These are phyloP conservation scores for Volucella inflata DNA, from an alignment of 2,888 invertebrate genomes.

Conservation along the genomic window DNA sequence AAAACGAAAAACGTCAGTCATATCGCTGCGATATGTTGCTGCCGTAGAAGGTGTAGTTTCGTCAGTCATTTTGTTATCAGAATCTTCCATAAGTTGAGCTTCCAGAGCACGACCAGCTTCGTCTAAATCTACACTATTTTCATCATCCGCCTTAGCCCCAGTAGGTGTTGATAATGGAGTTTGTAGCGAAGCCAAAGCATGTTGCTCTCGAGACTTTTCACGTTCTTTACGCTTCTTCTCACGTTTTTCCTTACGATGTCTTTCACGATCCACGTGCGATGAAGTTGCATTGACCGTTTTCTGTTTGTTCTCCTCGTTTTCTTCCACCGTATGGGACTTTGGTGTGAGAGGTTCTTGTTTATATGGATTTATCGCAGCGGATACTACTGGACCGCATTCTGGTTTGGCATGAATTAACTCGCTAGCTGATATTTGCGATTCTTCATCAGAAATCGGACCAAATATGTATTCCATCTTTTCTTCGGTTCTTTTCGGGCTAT, in stretches of 20 bases:
- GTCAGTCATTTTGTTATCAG: constrained; percentile 84
- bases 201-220: constrained; percentile 84
- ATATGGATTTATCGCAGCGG: constrained; percentile 82
- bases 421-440: constrained; percentile 80
- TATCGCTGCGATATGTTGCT: constrained; percentile 82
- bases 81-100: constrained; percentile 90
- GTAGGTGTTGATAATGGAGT: constrained; percentile 62
- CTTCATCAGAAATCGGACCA: constrained; percentile 92
- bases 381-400: constrained; percentile 80
- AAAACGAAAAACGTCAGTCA: constrained; percentile 86
- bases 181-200: constrained; percentile 78
- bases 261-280: constrained; percentile 80
- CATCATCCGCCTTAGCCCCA: constrained; percentile 84
- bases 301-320: constrained; percentile 80
- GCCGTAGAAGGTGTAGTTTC: constrained; percentile 82
- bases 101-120: constrained; percentile 93
- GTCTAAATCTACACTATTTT: constrained; percentile 91
- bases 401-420: constrained; percentile 70
- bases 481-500: constrained; percentile 85
- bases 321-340: constrained; percentile 80
- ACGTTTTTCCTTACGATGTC: constrained; percentile 85
- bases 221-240: constrained; percentile 88
- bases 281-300: constrained; percentile 75
- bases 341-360: constrained; percentile 82
- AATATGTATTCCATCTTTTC: constrained; percentile 95